Evolutionary conservation across 2,888 invertebrate species (phyloP).

Genomic region (Spilosoma lubricipeda): DNA sequence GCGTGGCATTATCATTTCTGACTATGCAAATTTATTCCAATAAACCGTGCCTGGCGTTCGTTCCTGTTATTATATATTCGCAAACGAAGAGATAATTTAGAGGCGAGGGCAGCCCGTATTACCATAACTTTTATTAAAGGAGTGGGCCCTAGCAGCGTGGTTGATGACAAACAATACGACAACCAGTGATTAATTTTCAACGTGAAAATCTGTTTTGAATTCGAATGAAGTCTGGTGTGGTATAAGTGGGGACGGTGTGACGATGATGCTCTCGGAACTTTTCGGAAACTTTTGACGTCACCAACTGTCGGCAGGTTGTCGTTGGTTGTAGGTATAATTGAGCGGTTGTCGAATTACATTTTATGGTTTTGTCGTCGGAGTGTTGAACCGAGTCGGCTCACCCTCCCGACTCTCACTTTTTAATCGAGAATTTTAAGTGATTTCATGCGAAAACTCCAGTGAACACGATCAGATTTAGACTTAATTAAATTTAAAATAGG

Average conservation of each 20-base stretch:
- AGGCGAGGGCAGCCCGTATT: slow-evolving; percentile 77
- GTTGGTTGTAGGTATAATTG: slow-evolving; percentile 11
- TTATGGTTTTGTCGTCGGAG: slow-evolving; percentile 25
- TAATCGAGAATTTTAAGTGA: slow-evolving; percentile 48
- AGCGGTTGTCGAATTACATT: slow-evolving; percentile 29
- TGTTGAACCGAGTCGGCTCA: slow-evolving; percentile 17
- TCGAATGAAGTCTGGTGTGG: slow-evolving; percentile 63
- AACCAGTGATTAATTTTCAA: slow-evolving; percentile 80
- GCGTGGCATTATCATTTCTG: slow-evolving; percentile 75
- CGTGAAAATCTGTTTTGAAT: slow-evolving; percentile 82
- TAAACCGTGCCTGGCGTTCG: slow-evolving; percentile 76
- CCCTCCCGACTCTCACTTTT: slow-evolving; percentile 35
- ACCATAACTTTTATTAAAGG: slow-evolving; percentile 86
- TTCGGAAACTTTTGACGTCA: slow-evolving; percentile 19
- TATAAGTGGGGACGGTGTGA: slow-evolving; percentile 28
- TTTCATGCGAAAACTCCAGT: slow-evolving; percentile 39
- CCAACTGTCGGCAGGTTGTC: slow-evolving; percentile 19
- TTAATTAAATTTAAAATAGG: slow-evolving; percentile 53
- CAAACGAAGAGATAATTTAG: slow-evolving; percentile 85
- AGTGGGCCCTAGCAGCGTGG: slow-evolving; percentile 70
- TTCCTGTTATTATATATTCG: slow-evolving; percentile 85
- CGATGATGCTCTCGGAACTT: slow-evolving; percentile 20
- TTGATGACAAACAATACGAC: slow-evolving; percentile 78
- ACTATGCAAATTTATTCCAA: slow-evolving; percentile 86
- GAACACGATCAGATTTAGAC: slow-evolving; percentile 42